These are phyloP conservation scores for Ramphastos sulfuratus DNA, from an alignment of 2,113 vertebrate species.

Conservation along the genomic window DNA sequence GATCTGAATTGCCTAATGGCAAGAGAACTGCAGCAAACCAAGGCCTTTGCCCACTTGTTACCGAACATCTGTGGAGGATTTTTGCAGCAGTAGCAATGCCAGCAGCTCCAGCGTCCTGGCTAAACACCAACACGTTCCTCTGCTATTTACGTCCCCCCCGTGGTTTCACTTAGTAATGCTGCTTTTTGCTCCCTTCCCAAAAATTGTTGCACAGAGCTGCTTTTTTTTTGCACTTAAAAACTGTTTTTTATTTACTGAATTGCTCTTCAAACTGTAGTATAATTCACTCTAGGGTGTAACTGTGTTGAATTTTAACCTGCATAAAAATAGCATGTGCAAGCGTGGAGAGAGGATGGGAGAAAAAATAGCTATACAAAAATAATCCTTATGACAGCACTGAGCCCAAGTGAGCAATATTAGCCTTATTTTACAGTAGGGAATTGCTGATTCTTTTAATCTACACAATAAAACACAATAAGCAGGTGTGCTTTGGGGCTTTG, in stretches of 20 bases:
- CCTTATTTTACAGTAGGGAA: not conserved
- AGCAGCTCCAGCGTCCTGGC: constrained; percentile 64
- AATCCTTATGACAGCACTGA: constrained; percentile 38
- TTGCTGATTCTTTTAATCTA: not conserved
- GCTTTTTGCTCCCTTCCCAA: constrained; percentile 25
- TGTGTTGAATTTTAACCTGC: constrained; percentile 43
- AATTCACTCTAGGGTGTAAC: constrained; percentile 45
- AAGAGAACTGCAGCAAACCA: constrained; percentile 37
- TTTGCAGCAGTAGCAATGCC: not conserved
- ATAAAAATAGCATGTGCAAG: constrained; percentile 41
- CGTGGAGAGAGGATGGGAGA: constrained; percentile 11
- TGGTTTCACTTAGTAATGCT: constrained; percentile 50
- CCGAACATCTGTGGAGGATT: constrained; percentile 32
- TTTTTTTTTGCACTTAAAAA: constrained; percentile 40
- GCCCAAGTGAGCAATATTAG: constrained; percentile 43
- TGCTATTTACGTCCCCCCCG: constrained; percentile 51
- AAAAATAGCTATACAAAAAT: constrained; percentile 54
- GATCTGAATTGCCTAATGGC: not conserved
- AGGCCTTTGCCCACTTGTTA: constrained; percentile 31
- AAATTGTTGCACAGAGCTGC: constrained; percentile 2
- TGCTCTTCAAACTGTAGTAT: constrained; percentile 27
- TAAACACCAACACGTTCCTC: constrained; percentile 46
- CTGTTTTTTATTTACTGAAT: constrained; percentile 47
- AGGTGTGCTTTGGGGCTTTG: not conserved
- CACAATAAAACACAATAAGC: not conserved